Evolutionary conservation across 2,888 invertebrate genomes (phyloP).

Genomic region (Chouioia cunea): DNA sequence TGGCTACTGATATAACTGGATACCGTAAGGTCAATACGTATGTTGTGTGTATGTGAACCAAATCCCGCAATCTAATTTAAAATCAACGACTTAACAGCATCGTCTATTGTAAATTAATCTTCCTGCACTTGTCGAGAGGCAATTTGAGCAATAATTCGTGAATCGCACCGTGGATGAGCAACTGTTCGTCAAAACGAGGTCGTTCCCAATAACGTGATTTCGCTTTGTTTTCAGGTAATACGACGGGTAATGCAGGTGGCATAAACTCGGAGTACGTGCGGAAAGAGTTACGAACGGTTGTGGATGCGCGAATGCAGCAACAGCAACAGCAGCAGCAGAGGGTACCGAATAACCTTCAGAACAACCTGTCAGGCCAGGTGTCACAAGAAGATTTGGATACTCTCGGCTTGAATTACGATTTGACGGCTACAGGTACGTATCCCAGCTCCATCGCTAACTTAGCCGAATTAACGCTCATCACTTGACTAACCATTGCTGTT

Average conservation of each 20-base stretch:
- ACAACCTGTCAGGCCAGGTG: constrained; percentile 66
- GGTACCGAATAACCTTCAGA: constrained; percentile 67
- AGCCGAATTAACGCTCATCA: too few relatives aligned
- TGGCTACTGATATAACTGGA: constrained; percentile 17
- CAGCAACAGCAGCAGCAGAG: constrained; percentile 64
- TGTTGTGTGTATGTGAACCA: constrained; percentile 40
- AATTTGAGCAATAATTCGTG: constrained; percentile 37
- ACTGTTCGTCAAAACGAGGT: neutral
- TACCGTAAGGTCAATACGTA: constrained; percentile 25
- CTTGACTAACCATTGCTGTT: constrained; percentile 24
- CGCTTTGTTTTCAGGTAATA: constrained; percentile 67
- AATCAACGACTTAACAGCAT: constrained; percentile 21
- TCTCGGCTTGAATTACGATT: constrained; percentile 78
- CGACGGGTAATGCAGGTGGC: constrained; percentile 70
- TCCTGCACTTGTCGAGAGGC: constrained; percentile 37
- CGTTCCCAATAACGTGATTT: neutral
- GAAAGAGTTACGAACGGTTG: constrained; percentile 90
- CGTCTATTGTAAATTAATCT: constrained; percentile 44
- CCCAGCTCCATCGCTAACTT: neutral
- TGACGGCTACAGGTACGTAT: constrained; percentile 72
- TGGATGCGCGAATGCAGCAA: constrained; percentile 81
- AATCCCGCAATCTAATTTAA: constrained; percentile 29
- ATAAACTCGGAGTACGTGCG: constrained; percentile 89
- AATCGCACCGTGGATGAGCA: constrained; percentile 33
- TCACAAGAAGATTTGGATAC: constrained; percentile 78